phyloP scores from a whole-genome alignment of 2,797 vertebrate species.

The Setipinna tenuifilis region DNA sequence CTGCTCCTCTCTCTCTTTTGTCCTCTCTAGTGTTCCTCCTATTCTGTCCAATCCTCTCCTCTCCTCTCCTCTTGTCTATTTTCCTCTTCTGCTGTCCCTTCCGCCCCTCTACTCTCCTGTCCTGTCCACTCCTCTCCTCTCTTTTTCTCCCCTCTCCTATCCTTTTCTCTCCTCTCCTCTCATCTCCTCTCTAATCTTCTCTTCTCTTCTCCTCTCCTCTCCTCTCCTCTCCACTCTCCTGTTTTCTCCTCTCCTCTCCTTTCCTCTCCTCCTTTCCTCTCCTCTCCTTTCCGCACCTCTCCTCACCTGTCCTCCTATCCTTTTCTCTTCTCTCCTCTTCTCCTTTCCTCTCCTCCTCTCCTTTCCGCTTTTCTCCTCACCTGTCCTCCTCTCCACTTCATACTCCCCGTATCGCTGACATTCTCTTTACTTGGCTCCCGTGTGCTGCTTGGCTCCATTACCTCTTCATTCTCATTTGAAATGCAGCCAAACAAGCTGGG shows the following conservation, averaged over 20 bases:
- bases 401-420: constrained; percentile 66
- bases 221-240: too few species aligned
- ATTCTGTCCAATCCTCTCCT: neutral
- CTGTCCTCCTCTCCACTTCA: neutral
- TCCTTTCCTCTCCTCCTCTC: neutral
- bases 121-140: constrained; percentile 51
- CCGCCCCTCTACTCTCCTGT: constrained; percentile 32
- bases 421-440: constrained; percentile 38
- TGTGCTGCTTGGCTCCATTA: neutral
- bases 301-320: neutral
- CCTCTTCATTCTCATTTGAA: neutral
- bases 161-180: neutral
- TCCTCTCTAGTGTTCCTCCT: too few species aligned
- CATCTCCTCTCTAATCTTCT: neutral
- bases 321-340: neutral
- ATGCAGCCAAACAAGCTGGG: neutral
- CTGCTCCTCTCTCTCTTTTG: neutral
- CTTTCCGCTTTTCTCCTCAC: neutral
- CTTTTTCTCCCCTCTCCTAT: constrained; percentile 43
- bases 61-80: constrained; percentile 16
- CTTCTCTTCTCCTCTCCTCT: too few species aligned
- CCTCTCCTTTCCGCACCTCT: neutral
- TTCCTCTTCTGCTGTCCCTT: neutral
- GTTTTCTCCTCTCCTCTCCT: too few species aligned
- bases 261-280: too few species aligned